Evolutionary conservation across 2,888 invertebrate genomes (phyloP).

Genomic region (Beris chalybata): DNA sequence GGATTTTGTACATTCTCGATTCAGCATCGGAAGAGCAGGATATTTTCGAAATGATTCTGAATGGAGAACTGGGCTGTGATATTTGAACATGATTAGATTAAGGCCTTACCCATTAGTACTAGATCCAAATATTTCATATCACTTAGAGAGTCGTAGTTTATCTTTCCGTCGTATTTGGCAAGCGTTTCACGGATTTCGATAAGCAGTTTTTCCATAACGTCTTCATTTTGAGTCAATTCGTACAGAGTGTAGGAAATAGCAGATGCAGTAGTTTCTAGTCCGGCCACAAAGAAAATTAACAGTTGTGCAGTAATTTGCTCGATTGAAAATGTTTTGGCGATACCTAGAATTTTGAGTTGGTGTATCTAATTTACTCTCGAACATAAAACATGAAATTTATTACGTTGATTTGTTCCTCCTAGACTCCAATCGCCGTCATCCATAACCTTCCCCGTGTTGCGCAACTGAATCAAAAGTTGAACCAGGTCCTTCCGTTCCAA

Average conservation of each 20-base stretch:
- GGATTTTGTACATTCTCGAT: conserved; percentile 52
- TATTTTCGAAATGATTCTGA: conserved; percentile 55
- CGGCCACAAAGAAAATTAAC: conserved; percentile 56
- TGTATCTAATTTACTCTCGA: too few species aligned
- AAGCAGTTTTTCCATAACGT: conserved; percentile 49
- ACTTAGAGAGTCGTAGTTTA: conserved; percentile 54
- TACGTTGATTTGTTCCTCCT: conserved; percentile 32
- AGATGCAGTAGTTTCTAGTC: conserved; percentile 57
- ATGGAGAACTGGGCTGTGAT: background rate
- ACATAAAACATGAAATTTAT: too few species aligned
- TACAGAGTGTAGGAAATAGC: conserved; percentile 53
- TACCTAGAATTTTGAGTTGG: too few species aligned
- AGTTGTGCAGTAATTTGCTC: conserved; percentile 52
- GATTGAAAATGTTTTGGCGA: too few species aligned
- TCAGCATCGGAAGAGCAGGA: conserved; percentile 55
- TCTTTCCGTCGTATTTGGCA: conserved; percentile 46
- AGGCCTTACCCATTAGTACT: conserved; percentile 51
- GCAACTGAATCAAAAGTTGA: conserved; percentile 49
- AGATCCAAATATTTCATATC: conserved; percentile 56
- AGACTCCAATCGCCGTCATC: conserved; percentile 35
- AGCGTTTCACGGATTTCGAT: conserved; percentile 51
- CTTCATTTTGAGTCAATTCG: conserved; percentile 54
- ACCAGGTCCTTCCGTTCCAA: conserved; percentile 49
- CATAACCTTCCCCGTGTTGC: conserved; percentile 42
- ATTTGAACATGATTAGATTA: conserved; percentile 1